These are phyloP conservation scores for Eristalis arbustorum DNA, from an alignment of 2,888 invertebrate genomes.

Conservation along the genomic window DNA sequence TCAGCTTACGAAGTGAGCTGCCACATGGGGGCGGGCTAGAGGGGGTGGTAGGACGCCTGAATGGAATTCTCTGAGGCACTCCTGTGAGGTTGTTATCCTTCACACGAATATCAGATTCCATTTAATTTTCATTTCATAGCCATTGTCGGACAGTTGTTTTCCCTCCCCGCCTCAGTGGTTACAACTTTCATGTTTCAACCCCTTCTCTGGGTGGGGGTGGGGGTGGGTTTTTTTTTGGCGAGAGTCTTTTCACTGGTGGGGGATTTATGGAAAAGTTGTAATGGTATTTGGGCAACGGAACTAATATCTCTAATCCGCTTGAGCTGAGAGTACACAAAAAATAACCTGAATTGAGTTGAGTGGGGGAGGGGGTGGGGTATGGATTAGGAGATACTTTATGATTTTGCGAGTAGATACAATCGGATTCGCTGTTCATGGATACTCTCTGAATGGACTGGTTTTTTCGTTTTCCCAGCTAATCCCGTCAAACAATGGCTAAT, in stretches of 20 bases:
- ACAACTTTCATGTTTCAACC: conserved; percentile 42
- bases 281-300: conserved; percentile 29
- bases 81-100: conserved; percentile 35
- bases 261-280: conserved; percentile 32
- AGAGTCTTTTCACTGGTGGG: not conserved
- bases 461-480: no score
- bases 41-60: not conserved
- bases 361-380: no score
- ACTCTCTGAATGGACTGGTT: not conserved
- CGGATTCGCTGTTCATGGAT: not conserved
- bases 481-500: not conserved
- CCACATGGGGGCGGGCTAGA: not conserved
- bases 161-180: conserved; percentile 59
- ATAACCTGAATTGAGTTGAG: not conserved
- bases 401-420: conserved; percentile 2
- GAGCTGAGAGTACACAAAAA: conserved; percentile 24
- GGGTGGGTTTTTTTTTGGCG: not conserved
- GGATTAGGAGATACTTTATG: not conserved
- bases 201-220: not conserved
- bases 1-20: conserved; percentile 43
- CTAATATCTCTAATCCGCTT: conserved; percentile 43
- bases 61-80: conserved; percentile 14
- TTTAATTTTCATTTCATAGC: conserved; percentile 72
- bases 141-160: conserved; percentile 73
- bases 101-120: conserved; percentile 65